phyloP scores from a whole-genome alignment of 2,888 invertebrate genomes.

The Xestia c-nigrum region DNA sequence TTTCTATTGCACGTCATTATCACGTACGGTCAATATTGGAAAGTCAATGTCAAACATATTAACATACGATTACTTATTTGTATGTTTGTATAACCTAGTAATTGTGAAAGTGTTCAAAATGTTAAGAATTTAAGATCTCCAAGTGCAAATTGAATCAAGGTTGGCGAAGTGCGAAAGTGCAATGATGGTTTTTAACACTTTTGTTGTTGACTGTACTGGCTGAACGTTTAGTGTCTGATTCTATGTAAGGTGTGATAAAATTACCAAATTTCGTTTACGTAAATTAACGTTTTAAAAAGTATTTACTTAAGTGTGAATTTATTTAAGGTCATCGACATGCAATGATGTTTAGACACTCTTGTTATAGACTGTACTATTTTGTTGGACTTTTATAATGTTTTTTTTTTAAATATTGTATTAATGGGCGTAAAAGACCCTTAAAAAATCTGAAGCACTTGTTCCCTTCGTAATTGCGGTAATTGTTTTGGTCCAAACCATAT shows the following conservation, averaged over 20 bases:
- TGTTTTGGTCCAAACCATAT: too few relatives aligned
- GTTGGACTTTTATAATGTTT: neutral
- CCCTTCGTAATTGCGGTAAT: neutral
- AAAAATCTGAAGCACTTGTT: neutral
- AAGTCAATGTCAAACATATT: conserved; percentile 66
- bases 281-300: neutral
- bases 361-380: neutral
- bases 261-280: conserved; percentile 10
- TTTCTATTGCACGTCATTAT: conserved; percentile 40
- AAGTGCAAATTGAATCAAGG: conserved; percentile 58
- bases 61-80: conserved; percentile 19
- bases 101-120: conserved; percentile 62
- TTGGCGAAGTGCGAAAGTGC: conserved; percentile 28
- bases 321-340: neutral
- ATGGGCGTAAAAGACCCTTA: too few relatives aligned
- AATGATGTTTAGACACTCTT: conserved; percentile 3
- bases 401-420: neutral
- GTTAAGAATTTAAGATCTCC: conserved; percentile 30
- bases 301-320: neutral
- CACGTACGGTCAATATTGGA: conserved; percentile 46
- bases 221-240: conserved; percentile 8
- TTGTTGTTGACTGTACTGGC: conserved; percentile 27
- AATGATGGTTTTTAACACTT: conserved; percentile 33
- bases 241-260: conserved; percentile 1
- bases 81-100: conserved; percentile 47